Conservation (phyloP, 2,797 vertebrate genomes). For the Siniperca undulata region DNA sequence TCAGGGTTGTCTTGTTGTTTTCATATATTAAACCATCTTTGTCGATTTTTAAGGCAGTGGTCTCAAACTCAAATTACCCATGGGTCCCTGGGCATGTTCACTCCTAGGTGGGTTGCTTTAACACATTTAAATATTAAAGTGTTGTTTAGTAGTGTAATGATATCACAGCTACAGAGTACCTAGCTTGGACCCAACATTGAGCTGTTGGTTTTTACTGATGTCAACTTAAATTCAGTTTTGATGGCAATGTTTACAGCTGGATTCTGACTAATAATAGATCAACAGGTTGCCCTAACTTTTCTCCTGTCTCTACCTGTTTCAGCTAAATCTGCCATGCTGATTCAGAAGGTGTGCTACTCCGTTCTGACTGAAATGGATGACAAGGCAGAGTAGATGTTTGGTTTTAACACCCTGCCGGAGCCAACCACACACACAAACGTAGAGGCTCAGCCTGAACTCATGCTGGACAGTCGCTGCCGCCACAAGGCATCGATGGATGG, state of each 20-base stretch:
- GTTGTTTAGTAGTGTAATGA: too few species aligned
- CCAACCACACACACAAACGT: conserved; percentile 25
- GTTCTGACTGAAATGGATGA: conserved; percentile 92
- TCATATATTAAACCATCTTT: neutral
- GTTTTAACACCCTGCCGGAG: neutral
- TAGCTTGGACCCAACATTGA: too few species aligned
- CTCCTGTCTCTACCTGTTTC: conserved; percentile 42
- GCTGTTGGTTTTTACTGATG: too few species aligned
- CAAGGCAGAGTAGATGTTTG: conserved; percentile 70
- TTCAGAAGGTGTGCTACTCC: conserved; percentile 90
- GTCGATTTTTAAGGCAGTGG: neutral
- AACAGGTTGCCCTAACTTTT: neutral
- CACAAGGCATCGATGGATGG: neutral
- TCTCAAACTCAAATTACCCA: neutral
- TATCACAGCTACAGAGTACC: too few species aligned
- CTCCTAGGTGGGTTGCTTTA: too few species aligned
- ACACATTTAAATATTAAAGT: too few species aligned
- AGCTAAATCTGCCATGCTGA: conserved; percentile 86
- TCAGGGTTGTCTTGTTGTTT: neutral
- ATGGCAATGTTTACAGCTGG: neutral
- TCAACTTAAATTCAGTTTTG: too few species aligned
- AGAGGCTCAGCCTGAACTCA: conserved; percentile 34
- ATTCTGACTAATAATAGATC: neutral
- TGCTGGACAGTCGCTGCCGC: neutral
- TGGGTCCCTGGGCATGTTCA: too few species aligned